phyloP scores from a whole-genome alignment of 2,888 invertebrate genomes.

The Diplazon laetatorius region DNA sequence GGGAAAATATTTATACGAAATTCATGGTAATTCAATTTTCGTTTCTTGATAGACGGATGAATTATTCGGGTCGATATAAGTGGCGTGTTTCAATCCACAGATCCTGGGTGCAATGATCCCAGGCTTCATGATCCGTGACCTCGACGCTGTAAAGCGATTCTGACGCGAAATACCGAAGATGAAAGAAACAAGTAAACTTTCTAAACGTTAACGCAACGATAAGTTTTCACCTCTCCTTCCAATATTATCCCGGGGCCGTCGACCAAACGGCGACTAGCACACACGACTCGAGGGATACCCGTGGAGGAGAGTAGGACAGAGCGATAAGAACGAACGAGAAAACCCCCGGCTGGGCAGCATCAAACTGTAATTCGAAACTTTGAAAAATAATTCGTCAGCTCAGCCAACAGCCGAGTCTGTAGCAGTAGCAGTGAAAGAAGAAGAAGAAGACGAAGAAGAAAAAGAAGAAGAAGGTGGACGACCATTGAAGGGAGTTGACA shows the following conservation, averaged over 20 bases:
- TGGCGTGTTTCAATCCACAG: slow-evolving; percentile 52
- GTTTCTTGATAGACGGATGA: slow-evolving; percentile 14
- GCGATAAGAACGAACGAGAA: neutral
- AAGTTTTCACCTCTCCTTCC: slow-evolving; percentile 54
- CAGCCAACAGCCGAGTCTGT: slow-evolving; percentile 23
- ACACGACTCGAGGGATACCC: slow-evolving; percentile 51
- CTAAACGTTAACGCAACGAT: slow-evolving; percentile 58
- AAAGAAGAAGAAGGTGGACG: slow-evolving; percentile 9
- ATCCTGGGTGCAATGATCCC: slow-evolving; percentile 44
- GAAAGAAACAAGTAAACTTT: slow-evolving; percentile 41
- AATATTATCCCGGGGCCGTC: slow-evolving; percentile 35
- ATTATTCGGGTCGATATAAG: slow-evolving; percentile 26
- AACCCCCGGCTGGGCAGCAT: slow-evolving; percentile 59
- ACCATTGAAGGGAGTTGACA: slow-evolving; percentile 29
- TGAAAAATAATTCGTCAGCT: slow-evolving; percentile 80
- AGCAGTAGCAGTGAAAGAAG: neutral
- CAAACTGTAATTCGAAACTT: slow-evolving; percentile 70
- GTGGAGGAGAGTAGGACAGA: too few species aligned
- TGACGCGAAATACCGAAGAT: neutral
- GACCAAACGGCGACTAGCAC: slow-evolving; percentile 29
- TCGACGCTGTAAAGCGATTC: slow-evolving; percentile 20
- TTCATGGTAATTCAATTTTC: slow-evolving; percentile 34
- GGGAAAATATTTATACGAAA: too few species aligned
- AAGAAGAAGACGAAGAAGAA: slow-evolving; percentile 4
- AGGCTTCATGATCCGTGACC: slow-evolving; percentile 49